Percentiles rank a stretch among this genome's conserved stretches.
Conservation (phyloP, 1,140 invertebrate genomes). For the Tetragnatha versicolor region DNA sequence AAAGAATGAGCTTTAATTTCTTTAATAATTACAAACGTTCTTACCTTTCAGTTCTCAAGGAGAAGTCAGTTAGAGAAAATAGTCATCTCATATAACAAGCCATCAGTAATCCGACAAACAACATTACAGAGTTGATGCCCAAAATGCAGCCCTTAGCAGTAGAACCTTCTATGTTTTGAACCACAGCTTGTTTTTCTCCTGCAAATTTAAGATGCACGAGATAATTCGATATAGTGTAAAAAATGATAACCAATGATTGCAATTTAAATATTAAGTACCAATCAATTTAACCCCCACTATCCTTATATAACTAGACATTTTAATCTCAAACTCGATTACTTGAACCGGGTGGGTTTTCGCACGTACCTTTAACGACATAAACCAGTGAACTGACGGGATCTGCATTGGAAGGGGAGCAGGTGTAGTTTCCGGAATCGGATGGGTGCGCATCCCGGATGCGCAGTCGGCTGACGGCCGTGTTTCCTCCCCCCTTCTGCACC, state of each 20-base stretch:
- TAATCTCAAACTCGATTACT: too few relatives aligned
- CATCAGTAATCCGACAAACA: conserved; percentile 11
- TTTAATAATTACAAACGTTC: too few relatives aligned
- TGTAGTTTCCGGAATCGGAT: conserved; percentile 82
- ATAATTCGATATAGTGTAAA: not conserved
- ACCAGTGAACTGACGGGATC: conserved; percentile 77
- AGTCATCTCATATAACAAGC: conserved; percentile 36
- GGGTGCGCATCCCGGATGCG: conserved; percentile 48
- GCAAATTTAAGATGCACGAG: not conserved
- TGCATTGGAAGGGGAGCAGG: conserved; percentile 83
- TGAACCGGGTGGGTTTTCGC: too few relatives aligned
- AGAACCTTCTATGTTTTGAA: conserved; percentile 52
- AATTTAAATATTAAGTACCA: not conserved
- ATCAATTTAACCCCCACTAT: too few relatives aligned
- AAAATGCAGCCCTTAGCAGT: conserved; percentile 12
- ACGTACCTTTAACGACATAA: conserved; percentile 83
- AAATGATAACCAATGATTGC: not conserved
- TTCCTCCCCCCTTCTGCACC: conserved; percentile 35
- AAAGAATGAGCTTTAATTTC: too few relatives aligned
- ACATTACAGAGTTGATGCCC: conserved; percentile 7
- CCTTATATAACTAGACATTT: too few relatives aligned
- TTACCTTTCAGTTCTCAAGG: too few relatives aligned
- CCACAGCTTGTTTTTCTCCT: conserved; percentile 51
- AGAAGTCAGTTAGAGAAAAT: not conserved
- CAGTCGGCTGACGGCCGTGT: conserved; percentile 35